These are phyloP conservation scores for Dipodomys spectabilis DNA, from an alignment of 2,113 vertebrate genomes.

Conservation along the genomic window DNA sequence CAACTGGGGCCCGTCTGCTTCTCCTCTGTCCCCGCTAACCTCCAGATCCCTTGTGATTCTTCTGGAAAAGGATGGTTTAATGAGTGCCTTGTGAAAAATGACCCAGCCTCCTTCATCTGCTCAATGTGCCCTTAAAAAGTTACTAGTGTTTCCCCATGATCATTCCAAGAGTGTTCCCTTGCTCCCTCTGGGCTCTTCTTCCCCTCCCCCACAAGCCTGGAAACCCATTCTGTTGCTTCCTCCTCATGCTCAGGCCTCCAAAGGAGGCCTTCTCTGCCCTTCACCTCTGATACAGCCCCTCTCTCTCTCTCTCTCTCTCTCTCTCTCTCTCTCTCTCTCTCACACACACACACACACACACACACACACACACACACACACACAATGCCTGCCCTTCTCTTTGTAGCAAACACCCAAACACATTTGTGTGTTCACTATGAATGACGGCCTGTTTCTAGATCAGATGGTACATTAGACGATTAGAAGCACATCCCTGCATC, in stretches of 20 bases:
- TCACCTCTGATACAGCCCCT: not conserved
- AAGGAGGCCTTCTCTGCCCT: not conserved
- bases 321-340: not conserved
- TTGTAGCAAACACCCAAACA: not conserved
- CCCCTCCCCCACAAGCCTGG: fast-evolving
- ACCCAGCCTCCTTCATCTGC: not conserved
- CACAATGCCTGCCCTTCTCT: not conserved
- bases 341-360: not conserved
- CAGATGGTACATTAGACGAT: not conserved
- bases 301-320: not conserved
- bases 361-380: too few relatives aligned
- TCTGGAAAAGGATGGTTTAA: not conserved
- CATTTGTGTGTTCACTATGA: not conserved
- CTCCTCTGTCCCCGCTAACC: not conserved
- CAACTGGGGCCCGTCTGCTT: not conserved
- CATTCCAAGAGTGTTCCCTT: fast-evolving
- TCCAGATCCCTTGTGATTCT: not conserved
- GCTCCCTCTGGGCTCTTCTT: too few relatives aligned
- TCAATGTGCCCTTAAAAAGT: not conserved
- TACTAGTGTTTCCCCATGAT: not conserved
- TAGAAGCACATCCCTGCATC: not conserved
- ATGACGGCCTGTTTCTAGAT: not conserved
- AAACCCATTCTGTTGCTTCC: not conserved
- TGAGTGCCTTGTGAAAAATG: not conserved
- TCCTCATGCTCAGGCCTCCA: too few relatives aligned